Percentiles rank a stretch among this genome's conserved stretches.
Conservation (phyloP, 2,797 vertebrate species). For the Helicolenus hilgendorfi region DNA sequence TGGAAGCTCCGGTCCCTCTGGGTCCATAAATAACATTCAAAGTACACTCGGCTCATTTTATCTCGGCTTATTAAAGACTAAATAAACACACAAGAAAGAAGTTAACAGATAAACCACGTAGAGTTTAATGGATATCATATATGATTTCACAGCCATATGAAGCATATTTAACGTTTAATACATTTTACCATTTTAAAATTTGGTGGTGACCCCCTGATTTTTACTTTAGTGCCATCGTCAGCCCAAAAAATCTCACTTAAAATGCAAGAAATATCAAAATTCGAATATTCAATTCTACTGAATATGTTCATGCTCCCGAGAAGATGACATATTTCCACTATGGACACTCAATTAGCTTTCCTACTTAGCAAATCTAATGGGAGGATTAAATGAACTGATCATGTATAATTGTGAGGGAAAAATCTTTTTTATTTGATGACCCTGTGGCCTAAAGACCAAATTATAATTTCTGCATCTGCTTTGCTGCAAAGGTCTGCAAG, state of each 20-base stretch:
- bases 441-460: not conserved
- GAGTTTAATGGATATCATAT: conserved; percentile 12
- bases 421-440: not conserved
- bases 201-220: not conserved
- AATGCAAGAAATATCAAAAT: not conserved
- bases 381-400: not conserved
- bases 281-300: not conserved
- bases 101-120: conserved; percentile 32
- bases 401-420: too few species aligned
- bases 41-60: conserved; percentile 61
- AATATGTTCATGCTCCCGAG: not conserved
- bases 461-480: not conserved
- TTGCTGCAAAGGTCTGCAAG: not conserved
- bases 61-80: conserved; percentile 59
- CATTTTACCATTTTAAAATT: not conserved
- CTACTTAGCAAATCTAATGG: not conserved
- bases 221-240: not conserved
- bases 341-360: not conserved
- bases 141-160: conserved; percentile 10
- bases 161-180: conserved; percentile 19
- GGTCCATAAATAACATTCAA: conserved; percentile 77
- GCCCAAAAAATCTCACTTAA: not conserved
- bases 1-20: conserved; percentile 67
- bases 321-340: not conserved
- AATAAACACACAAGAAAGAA: not conserved